Conservation (phyloP, 2,797 vertebrate species). For the Labroides dimidiatus region DNA sequence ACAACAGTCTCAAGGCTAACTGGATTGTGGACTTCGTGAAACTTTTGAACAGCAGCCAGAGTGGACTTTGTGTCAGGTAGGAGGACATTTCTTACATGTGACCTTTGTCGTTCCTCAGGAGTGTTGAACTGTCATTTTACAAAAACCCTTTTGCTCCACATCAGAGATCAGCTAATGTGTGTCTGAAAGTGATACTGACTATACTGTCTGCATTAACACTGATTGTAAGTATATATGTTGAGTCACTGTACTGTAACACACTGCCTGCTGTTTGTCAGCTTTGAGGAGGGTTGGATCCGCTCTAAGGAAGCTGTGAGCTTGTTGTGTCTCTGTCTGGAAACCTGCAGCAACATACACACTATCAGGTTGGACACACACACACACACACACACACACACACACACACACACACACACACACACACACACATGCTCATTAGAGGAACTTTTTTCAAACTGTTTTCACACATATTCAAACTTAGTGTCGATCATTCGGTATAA, state of each 20-base stretch:
- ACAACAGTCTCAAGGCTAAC: conserved; percentile 44
- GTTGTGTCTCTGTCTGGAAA: conserved; percentile 56
- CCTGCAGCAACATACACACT: conserved; percentile 42
- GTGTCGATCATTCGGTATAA: not conserved
- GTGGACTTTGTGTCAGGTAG: conserved; percentile 53
- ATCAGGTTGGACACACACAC: conserved; percentile 54
- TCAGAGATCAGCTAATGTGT: not conserved
- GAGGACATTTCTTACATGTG: not conserved
- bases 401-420: not conserved
- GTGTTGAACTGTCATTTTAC: not conserved
- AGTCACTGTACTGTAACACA: not conserved
- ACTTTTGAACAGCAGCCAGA: conserved; percentile 24
- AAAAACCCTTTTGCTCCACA: not conserved
- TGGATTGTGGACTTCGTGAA: conserved; percentile 57
- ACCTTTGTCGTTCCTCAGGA: not conserved
- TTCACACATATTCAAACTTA: not conserved
- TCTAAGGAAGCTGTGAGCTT: conserved; percentile 47
- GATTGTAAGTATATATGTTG: not conserved
- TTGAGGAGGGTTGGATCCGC: conserved; percentile 67
- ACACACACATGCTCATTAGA: too few species aligned
- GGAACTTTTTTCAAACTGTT: not conserved
- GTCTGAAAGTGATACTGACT: not conserved
- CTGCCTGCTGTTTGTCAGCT: conserved; percentile 21
- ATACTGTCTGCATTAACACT: not conserved
- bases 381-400: not conserved